Conservation (phyloP, 2,113 vertebrate genomes). For the Neogobius melanostomus region DNA sequence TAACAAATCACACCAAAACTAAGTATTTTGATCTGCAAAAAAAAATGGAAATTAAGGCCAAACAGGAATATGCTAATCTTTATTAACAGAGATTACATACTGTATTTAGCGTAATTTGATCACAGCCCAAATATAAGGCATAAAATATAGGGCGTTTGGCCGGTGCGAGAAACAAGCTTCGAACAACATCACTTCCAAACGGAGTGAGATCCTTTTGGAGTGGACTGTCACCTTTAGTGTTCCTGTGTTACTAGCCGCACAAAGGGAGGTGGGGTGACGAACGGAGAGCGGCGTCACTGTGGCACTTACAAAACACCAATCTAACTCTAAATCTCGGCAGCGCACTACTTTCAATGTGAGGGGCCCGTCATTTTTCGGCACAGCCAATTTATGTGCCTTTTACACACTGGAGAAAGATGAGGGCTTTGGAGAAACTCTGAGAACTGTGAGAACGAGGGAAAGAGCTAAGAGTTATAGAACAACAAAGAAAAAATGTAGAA, state of each 20-base stretch:
- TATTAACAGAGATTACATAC: background rate
- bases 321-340: constrained; percentile 39
- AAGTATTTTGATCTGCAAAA: too few relatives aligned
- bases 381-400: constrained; percentile 46
- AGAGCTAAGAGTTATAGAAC: constrained; percentile 24
- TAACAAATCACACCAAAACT: too few relatives aligned
- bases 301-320: constrained; percentile 38
- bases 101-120: background rate
- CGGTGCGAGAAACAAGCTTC: constrained; percentile 14
- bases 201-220: constrained; percentile 32
- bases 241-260: constrained; percentile 60
- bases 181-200: background rate
- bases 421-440: constrained; percentile 18
- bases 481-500: constrained; percentile 11
- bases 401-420: constrained; percentile 38
- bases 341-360: constrained; percentile 43
- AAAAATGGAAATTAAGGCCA: too few relatives aligned
- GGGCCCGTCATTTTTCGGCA: constrained; percentile 36
- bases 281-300: constrained; percentile 39
- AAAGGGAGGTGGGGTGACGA: constrained; percentile 45
- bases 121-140: background rate
- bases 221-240: constrained; percentile 60
- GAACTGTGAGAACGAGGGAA: constrained; percentile 21
- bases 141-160: constrained; percentile 2
- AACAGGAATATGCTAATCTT: background rate